Percentiles rank a stretch among this genome's conserved stretches.
Conservation (phyloP, 2,888 invertebrate genomes). For the Ornithoptera priamus region DNA sequence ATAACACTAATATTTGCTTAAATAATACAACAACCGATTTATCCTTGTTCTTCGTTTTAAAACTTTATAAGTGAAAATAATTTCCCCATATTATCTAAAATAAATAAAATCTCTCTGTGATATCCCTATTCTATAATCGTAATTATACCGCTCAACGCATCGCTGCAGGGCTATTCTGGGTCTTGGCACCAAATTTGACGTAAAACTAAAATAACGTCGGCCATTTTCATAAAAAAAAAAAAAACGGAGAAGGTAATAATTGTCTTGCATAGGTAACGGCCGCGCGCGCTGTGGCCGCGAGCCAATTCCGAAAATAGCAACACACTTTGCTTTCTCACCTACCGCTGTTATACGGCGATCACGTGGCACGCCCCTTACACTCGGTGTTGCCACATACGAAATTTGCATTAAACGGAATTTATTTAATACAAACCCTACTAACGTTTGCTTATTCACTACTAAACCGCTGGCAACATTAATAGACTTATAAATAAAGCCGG, state of each 20-base stretch:
- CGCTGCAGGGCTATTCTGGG: slow-evolving; percentile 16
- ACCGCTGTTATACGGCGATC: slow-evolving; percentile 59
- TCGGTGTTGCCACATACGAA: slow-evolving; percentile 32
- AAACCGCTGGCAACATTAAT: slow-evolving; percentile 11
- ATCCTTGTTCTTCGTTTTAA: slow-evolving; percentile 7
- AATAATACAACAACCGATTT: not conserved
- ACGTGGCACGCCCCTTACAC: slow-evolving; percentile 45
- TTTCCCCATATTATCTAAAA: slow-evolving; percentile 1
- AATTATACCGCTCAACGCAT: slow-evolving; percentile 13
- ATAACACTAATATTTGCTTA: too few relatives aligned
- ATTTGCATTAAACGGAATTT: slow-evolving; percentile 26
- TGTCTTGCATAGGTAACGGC: slow-evolving; percentile 63
- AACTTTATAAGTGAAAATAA: slow-evolving; percentile 13
- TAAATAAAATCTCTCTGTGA: not conserved
- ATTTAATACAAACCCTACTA: slow-evolving; percentile 25
- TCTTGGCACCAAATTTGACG: slow-evolving; percentile 34
- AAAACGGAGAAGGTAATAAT: slow-evolving; percentile 39
- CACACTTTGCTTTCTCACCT: slow-evolving; percentile 62
- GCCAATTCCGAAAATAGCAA: slow-evolving; percentile 69
- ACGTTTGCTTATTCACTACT: slow-evolving; percentile 1
- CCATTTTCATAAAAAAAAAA: slow-evolving; percentile 10
- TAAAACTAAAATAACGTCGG: slow-evolving; percentile 35
- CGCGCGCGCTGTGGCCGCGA: slow-evolving; percentile 52
- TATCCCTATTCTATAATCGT: slow-evolving; percentile 2
- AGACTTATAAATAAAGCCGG: not conserved